Base-by-base conservation (phyloP, 2,888 invertebrate genomes). In the Holacanthella duospinosa region DNA sequence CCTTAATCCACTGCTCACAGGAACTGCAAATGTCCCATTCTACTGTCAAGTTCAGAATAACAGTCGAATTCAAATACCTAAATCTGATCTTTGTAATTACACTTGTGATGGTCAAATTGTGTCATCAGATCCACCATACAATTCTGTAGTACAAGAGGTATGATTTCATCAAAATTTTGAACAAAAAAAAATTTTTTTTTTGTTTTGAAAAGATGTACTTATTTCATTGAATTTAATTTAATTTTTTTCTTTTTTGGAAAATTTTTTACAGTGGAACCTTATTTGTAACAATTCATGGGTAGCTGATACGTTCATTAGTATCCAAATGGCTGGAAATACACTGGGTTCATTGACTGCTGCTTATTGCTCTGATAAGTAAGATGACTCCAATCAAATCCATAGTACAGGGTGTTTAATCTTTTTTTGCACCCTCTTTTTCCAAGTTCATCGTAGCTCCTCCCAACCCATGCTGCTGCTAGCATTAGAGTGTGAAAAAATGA, bases 71-170 rank as follows among this genome's bases (percentile, higher is more conserved):
- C 2, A 29, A 25, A 29, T 55, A 12, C 9, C 64, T 26, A 58
- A 58, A n/a, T 60, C 62, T 6, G 48, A 64, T 4, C 21, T 69
- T 12, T 69, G 69, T 28, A 29, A 21, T 16, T 27, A 29, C n/a
- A 54, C 44, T 12, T 69, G 67, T 48, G 21, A 48, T 48, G 69
- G 69, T 28, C 61, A 44, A 19, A 43, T 67, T 16, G 55, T 12
- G 2, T 2, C 61, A 12, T 48, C 6, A n/a, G 26, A 6, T 36
- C 55, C 60, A 43, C 64, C 64, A 28, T 61, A 61, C 43, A 59
- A 60, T 48, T 69, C 69, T 1, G 61, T 69, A 29, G 69, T 69
- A 3, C 68, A 68, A 60, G 69, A 69, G 65, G 69, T 67, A n/a
- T n/a, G 48, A 48, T n/a, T 48, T 48, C 4, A 4, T 9, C 21